phyloP scores from a whole-genome alignment of 2,888 invertebrate species.

The Platycnemis pennipes region DNA sequence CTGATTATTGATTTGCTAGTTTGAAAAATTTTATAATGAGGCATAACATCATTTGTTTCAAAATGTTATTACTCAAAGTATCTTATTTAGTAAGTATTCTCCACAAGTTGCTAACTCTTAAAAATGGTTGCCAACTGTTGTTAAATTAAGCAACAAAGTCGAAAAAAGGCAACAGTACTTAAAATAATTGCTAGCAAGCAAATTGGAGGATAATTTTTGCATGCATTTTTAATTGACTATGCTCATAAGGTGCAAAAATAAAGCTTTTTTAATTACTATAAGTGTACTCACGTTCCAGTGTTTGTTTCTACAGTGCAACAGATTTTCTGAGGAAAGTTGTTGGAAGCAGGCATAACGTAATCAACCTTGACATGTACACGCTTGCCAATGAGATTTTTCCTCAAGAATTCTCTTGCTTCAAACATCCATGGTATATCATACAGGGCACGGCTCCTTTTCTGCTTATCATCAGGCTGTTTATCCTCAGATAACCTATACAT shows the following conservation, averaged over 20 bases:
- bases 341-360: constrained; percentile 97
- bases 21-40: too few relatives aligned
- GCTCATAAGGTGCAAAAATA: constrained; percentile 7
- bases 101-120: too few relatives aligned
- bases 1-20: too few relatives aligned
- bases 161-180: too few relatives aligned
- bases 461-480: constrained; percentile 77
- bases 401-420: constrained; percentile 97
- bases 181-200: too few relatives aligned
- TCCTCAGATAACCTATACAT: constrained; percentile 77
- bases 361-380: constrained; percentile 95
- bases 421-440: constrained; percentile 99
- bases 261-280: constrained; percentile 34
- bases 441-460: constrained; percentile 91
- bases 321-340: constrained; percentile 95
- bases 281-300: constrained; percentile 85
- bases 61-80: too few relatives aligned
- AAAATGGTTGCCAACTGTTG: too few relatives aligned
- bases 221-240: too few relatives aligned
- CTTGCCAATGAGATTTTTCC: constrained; percentile 97
- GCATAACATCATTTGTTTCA: too few relatives aligned
- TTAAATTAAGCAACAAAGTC: too few relatives aligned
- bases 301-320: constrained; percentile 93
- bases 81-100: too few relatives aligned
- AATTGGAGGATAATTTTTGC: too few relatives aligned